Evolutionary conservation across 2,888 invertebrate genomes (phyloP), one percentile per base, ranked within the genome.

Genomic region (Cremastinae sp.): DNA sequence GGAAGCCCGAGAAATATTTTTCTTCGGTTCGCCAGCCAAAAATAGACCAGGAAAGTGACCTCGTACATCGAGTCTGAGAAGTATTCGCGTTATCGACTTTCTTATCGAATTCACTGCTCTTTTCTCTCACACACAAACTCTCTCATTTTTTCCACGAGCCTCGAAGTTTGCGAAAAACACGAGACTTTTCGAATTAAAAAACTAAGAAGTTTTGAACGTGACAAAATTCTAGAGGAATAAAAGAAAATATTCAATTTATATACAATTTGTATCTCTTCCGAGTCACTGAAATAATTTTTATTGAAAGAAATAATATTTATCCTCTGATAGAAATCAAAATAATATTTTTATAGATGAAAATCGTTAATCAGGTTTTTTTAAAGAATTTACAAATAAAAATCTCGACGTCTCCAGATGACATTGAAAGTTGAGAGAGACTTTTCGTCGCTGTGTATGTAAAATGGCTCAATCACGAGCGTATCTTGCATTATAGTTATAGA

Each of bases 31-130:
- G 22, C 8, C 37, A 55, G 37, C 47, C 18, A 47, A 61, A 68
- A 74, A 68, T 61, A 68, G 68, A 68, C 41, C 12, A 39, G 37
- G 37, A 73, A 74, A 68, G 61, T 61, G 61, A 61, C 59, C 53
- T 47, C 20, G 28, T 47, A 39, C 39, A 68, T 59, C 49, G 61
- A 37, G 58, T 49, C 59, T 62, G 47, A 55, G 55, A 74, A 74
- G 68, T 61, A 53, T 39, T 45, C n/a, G 45, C 28, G 56, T 69
- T 74, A 74, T 74, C 74, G 69, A 69, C 62, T 68, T 74, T 62
- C 62, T 74, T 74, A 74, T 74, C 74, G 58, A 74, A 69, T 64
- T 62, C 47, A 18, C 49, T 39, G 16, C 22, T 45, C n/a, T 39
- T 47, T 45, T 45, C 47, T 66, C 45, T 56, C 47, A 28, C 65